These are phyloP conservation scores for Ophioderma brevispina DNA, from an alignment of 35 echinoderm and acorn worm genomes.

Conservation along the genomic window DNA sequence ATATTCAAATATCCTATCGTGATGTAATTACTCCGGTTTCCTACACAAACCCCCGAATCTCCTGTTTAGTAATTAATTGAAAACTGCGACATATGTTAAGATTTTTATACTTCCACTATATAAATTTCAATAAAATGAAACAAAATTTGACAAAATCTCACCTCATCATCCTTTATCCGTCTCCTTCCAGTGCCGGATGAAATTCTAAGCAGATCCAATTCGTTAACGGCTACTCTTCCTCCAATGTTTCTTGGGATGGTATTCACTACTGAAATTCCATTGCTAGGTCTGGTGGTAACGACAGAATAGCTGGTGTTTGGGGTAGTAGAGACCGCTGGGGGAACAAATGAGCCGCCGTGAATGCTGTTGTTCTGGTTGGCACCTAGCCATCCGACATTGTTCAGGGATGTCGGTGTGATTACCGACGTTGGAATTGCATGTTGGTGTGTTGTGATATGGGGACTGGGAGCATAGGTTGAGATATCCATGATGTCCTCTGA, in stretches of 20 bases:
- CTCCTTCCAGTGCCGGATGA: constrained; percentile 70
- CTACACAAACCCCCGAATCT: too few species aligned
- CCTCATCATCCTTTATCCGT: constrained; percentile 87
- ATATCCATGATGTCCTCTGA: constrained; percentile 99
- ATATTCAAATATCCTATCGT: too few species aligned
- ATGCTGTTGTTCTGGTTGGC: constrained; percentile 62
- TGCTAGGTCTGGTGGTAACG: constrained; percentile 24
- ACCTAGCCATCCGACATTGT: constrained; percentile 63
- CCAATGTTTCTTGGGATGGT: constrained; percentile 26
- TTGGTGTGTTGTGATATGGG: constrained; percentile 57
- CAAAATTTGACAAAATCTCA: constrained; percentile 36
- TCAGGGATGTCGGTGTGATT: constrained; percentile 84
- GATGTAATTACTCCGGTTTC: too few species aligned
- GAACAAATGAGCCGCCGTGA: constrained; percentile 85
- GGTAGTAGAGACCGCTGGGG: constrained; percentile 62
- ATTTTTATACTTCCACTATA: too few species aligned
- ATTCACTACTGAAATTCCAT: constrained; percentile 49
- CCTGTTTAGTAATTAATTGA: too few species aligned
- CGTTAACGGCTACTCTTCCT: constrained; percentile 21
- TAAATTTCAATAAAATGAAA: too few species aligned
- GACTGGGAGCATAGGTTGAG: constrained; percentile 65
- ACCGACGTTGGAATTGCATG: constrained; percentile 87
- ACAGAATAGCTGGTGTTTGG: constrained; percentile 5
- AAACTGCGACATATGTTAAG: too few species aligned
- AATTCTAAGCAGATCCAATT: constrained; percentile 75